Evolutionary conservation across 2,797 vertebrate species (phyloP).

Genomic region (Enteromius treurensis): DNA sequence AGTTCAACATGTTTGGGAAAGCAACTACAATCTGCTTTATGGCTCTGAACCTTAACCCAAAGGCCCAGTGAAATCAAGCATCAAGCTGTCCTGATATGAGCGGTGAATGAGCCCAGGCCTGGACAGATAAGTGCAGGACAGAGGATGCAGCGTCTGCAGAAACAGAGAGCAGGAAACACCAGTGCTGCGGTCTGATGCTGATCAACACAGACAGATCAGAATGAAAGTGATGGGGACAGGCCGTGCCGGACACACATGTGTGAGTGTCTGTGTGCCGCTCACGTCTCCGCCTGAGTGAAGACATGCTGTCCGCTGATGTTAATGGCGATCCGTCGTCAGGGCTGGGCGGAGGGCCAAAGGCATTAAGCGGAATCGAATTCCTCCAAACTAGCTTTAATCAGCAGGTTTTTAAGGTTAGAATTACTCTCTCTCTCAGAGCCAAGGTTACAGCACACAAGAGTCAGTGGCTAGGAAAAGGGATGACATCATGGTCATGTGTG

Average conservation of each 20-base stretch:
- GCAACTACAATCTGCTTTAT: constrained; percentile 52
- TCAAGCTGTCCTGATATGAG: constrained; percentile 24
- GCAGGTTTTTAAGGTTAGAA: constrained; percentile 99
- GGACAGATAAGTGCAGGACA: constrained; percentile 17
- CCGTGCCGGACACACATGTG: constrained; percentile 58
- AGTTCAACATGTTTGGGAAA: constrained; percentile 9
- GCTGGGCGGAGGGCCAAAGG: constrained; percentile 90
- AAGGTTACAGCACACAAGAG: constrained; percentile 49
- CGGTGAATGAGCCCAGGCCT: constrained; percentile 4
- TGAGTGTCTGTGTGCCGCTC: constrained; percentile 61
- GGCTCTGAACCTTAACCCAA: constrained; percentile 26
- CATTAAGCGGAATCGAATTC: constrained; percentile 99
- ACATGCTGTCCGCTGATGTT: constrained; percentile 87
- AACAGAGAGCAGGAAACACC: constrained; percentile 32
- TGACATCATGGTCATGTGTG: constrained; percentile 6
- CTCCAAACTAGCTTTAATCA: constrained; percentile 99
- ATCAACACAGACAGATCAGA: constrained; percentile 52
- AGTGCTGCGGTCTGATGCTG: constrained; percentile 42
- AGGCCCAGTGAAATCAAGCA: constrained; percentile 3
- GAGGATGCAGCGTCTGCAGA: constrained; percentile 39
- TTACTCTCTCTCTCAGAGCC: constrained; percentile 77
- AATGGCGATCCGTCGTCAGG: constrained; percentile 80
- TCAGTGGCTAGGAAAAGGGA: constrained; percentile 28
- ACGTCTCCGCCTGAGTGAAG: constrained; percentile 75
- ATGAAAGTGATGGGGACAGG: constrained; percentile 33